Evolutionary conservation across 2,888 invertebrate genomes (phyloP).

Genomic region (Nysson spinosus): DNA sequence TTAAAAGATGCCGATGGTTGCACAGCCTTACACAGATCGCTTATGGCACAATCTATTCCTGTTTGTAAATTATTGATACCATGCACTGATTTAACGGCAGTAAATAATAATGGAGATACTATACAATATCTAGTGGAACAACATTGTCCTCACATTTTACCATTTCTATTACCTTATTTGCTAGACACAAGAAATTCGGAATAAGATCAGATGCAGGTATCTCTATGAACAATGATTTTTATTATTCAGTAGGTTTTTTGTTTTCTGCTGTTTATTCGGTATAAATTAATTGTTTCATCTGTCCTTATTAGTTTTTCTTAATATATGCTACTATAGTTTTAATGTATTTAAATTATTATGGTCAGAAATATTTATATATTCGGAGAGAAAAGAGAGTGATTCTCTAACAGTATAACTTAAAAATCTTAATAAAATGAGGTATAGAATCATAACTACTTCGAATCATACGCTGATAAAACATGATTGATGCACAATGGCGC

Average conservation of each 20-base stretch:
- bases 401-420: too few relatives aligned
- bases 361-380: not conserved
- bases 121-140: conserved; percentile 86
- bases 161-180: conserved; percentile 21
- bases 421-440: not conserved
- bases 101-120: conserved; percentile 88
- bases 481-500: too few relatives aligned
- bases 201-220: too few relatives aligned
- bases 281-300: not conserved
- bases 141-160: conserved; percentile 64
- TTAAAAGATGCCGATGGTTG: conserved; percentile 88
- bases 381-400: too few relatives aligned
- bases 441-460: too few relatives aligned
- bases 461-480: too few relatives aligned
- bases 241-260: too few relatives aligned
- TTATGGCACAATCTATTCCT: conserved; percentile 79
- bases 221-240: too few relatives aligned
- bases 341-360: conserved; percentile 4
- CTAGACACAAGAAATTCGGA: too few relatives aligned
- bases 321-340: not conserved
- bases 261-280: not conserved
- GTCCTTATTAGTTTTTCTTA: too few relatives aligned
- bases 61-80: conserved; percentile 82
- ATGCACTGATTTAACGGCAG: conserved; percentile 81
- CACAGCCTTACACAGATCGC: conserved; percentile 87